phyloP scores from a whole-genome alignment of 2,797 vertebrate genomes.

The Scolopax bukidnonensis region DNA sequence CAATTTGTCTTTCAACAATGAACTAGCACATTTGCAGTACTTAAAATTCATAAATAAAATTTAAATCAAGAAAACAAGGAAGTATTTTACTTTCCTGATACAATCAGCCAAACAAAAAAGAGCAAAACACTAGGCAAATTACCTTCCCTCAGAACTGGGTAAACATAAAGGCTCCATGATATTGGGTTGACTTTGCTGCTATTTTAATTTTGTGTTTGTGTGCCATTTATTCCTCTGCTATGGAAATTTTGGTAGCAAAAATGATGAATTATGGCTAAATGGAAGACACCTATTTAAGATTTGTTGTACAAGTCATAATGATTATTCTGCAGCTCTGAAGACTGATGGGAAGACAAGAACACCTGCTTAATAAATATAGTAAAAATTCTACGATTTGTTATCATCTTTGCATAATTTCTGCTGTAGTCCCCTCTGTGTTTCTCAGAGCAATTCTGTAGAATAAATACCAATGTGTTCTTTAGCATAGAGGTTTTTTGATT shows the following conservation, averaged over 20 bases:
- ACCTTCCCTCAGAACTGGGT: not conserved
- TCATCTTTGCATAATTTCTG: not conserved
- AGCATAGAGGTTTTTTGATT: not conserved
- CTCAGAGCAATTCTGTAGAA: not conserved
- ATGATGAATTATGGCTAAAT: not conserved
- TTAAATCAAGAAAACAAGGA: not conserved
- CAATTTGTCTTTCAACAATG: not conserved
- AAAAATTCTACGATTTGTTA: not conserved
- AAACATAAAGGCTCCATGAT: not conserved
- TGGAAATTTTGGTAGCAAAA: not conserved
- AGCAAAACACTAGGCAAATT: not conserved
- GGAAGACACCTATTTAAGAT: not conserved
- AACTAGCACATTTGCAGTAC: not conserved
- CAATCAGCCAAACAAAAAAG: not conserved
- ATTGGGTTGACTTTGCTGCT: not conserved
- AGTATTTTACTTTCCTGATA: not conserved
- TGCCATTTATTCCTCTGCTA: not conserved
- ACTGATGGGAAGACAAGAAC: not conserved
- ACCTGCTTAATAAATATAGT: not conserved
- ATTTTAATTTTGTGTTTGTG: not conserved
- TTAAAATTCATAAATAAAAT: constrained; percentile 9
- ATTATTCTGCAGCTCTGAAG: not conserved
- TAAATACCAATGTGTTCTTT: not conserved
- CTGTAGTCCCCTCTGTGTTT: not conserved
- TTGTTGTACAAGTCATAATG: not conserved